Conservation (phyloP, 2,113 vertebrate genomes). For the Dipodomys ordii region DNA sequence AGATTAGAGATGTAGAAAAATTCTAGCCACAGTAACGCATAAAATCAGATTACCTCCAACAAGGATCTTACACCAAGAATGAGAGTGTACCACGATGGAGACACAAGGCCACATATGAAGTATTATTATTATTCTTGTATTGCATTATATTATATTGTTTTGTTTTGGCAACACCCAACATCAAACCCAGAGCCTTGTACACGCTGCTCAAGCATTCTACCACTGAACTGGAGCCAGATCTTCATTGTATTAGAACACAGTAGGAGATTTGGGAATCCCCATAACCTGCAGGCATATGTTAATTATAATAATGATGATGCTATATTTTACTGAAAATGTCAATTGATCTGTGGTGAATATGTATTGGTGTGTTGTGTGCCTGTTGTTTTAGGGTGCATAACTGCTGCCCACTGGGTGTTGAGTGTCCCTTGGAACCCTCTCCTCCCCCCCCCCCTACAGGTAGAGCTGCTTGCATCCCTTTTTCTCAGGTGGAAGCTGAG, state of each 20-base stretch:
- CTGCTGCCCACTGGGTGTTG: background rate
- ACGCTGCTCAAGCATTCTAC: background rate
- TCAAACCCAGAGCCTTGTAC: background rate
- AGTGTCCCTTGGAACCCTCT: background rate
- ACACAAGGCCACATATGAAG: background rate
- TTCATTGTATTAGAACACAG: background rate
- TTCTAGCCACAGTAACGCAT: background rate
- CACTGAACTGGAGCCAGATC: background rate
- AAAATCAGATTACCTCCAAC: background rate
- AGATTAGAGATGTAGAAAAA: background rate
- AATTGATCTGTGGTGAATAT: too few relatives aligned
- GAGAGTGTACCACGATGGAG: background rate
- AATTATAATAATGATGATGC: background rate
- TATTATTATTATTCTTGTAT: background rate
- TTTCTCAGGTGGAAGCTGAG: background rate
- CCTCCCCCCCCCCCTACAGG: too few relatives aligned
- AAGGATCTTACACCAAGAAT: background rate
- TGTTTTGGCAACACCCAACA: background rate
- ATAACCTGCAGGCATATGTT: background rate
- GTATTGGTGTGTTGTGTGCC: too few relatives aligned
- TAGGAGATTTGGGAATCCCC: background rate
- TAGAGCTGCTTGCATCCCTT: rapidly evolving
- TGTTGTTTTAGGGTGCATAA: too few relatives aligned
- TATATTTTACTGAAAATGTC: background rate
- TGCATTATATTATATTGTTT: background rate